Conservation (phyloP, 2,113 vertebrate genomes). For the Turdus rufiventris region DNA sequence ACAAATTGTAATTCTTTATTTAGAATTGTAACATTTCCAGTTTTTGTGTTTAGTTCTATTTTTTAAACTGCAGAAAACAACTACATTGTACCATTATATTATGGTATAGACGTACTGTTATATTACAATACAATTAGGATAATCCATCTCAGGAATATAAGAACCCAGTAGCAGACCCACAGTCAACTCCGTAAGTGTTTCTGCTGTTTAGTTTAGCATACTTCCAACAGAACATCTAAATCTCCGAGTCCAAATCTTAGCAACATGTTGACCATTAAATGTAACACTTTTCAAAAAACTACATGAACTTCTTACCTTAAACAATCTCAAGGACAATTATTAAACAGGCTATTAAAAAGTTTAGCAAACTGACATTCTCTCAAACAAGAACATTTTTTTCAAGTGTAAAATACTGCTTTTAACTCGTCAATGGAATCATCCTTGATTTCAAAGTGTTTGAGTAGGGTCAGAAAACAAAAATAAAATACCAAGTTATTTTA, state of each 20-base stretch:
- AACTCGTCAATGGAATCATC: neutral
- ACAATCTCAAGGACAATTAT: neutral
- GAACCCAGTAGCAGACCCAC: neutral
- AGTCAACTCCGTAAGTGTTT: neutral
- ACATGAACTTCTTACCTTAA: neutral
- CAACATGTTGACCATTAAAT: neutral
- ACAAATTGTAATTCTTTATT: neutral
- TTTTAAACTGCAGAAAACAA: neutral
- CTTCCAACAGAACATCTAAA: constrained; percentile 23
- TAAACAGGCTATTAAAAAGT: neutral
- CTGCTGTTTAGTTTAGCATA: neutral
- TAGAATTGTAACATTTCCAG: neutral
- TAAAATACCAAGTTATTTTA: neutral
- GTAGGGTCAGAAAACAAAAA: neutral
- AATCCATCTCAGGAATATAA: neutral
- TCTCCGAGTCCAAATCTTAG: neutral
- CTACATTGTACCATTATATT: neutral
- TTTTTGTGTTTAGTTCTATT: neutral
- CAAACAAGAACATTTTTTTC: neutral
- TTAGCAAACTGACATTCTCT: neutral
- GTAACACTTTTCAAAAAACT: neutral
- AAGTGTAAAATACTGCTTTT: neutral
- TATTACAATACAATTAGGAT: neutral
- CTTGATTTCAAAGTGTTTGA: neutral
- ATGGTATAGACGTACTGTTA: rapidly evolving